Percentiles rank a stretch among this genome's conserved stretches.
phyloP scores from a whole-genome alignment of 2,113 vertebrate genomes.

The Numida meleagris region DNA sequence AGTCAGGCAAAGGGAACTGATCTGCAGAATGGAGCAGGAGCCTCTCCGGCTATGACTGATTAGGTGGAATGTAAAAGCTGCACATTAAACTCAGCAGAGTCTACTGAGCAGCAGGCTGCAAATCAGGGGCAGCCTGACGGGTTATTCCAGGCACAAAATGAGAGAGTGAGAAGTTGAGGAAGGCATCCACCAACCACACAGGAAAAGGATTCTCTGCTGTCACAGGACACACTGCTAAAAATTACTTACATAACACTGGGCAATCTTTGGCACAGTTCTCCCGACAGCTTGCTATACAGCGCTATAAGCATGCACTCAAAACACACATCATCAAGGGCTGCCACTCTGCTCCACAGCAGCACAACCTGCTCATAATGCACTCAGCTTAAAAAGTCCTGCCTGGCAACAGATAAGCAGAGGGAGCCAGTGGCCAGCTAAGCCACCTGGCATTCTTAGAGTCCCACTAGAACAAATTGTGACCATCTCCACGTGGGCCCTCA shows the following conservation, averaged over 20 bases:
- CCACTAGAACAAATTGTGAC: not conserved
- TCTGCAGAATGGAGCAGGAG: not conserved
- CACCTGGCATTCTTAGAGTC: rapidly evolving
- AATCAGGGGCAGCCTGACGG: not conserved
- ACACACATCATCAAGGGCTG: not conserved
- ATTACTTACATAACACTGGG: not conserved
- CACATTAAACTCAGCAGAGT: not conserved
- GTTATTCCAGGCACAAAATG: not conserved
- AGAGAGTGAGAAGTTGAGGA: not conserved
- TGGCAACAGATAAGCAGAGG: not conserved
- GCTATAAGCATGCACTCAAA: not conserved
- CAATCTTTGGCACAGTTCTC: not conserved
- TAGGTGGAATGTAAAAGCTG: not conserved
- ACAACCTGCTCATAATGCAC: not conserved
- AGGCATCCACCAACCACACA: not conserved
- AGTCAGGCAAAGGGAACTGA: not conserved
- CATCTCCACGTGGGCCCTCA: rapidly evolving
- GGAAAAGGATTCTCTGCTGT: not conserved
- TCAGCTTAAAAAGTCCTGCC: not conserved
- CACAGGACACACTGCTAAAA: not conserved
- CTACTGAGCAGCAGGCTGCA: not conserved
- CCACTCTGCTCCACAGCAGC: not conserved
- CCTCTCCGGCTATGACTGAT: rapidly evolving
- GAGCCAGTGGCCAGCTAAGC: not conserved
- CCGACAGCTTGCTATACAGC: not conserved